Evolutionary conservation across 2,888 invertebrate genomes (phyloP), one percentile per base, ranked within the genome.

Genomic region (Polydesmus complanatus): DNA sequence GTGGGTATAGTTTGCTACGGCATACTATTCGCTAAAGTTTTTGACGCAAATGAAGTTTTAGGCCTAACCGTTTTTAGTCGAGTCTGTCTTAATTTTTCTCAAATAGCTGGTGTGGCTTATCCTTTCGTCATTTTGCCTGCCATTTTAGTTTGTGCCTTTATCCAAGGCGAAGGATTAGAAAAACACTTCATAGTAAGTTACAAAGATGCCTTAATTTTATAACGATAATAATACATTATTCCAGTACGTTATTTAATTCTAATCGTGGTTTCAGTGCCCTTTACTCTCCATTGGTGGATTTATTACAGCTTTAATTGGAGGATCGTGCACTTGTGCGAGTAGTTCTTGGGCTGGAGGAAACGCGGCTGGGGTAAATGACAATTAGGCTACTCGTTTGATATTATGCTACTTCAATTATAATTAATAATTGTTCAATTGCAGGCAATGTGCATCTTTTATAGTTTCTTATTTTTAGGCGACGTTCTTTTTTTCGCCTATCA

Each of bases 111-210:
- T 23, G 56, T 56, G 19, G 56, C 48, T 8, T 56, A 23, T 56
- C 56, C 56, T 2, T 56, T 56, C 19, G 56, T 56, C 47, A 26
- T 56, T 11, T 47, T 56, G 19, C 56, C 56, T 18, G 56, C 48
- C n/a, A 48, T 56, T 49, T 2, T 56, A 22, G 8, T 48, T 8
- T 21, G 21, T 14, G n/a, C 56, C 1, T 56, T 56, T 19, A 14
- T 56, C 22, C 48, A 56, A 48, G 56, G 56, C 11, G 56, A 56
- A 48, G 48, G 56, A 27, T 49, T 56, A 1, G 48, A 22, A 21
- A 26, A 26, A 18, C 56, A 56, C 23, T n/a, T 48, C 18, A 37
- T 56, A 2, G 56, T 56, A 11, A 52, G 52, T 52, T 25, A 25
- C 11, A 2, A 5, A 18, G 25, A 8, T n/a, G 21, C 2, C 19